These are phyloP conservation scores for Luperina nickerlii DNA, from an alignment of 2,888 invertebrate species.

Conservation along the genomic window DNA sequence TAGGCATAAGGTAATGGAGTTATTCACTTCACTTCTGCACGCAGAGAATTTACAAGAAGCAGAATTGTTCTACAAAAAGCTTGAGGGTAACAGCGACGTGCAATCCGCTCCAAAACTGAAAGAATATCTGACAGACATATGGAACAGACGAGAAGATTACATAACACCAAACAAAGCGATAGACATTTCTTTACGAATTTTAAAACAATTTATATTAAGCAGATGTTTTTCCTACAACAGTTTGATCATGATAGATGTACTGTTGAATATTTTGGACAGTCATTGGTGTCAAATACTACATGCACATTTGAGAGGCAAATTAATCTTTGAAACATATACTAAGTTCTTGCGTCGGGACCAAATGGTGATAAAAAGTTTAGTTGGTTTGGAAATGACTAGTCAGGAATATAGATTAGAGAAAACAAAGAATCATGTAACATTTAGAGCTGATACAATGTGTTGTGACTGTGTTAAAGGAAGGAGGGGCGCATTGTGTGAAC, in stretches of 20 bases:
- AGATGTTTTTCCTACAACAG: constrained; percentile 66
- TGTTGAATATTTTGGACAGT: constrained; percentile 69
- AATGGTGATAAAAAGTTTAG: constrained; percentile 17
- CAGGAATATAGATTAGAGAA: constrained; percentile 23
- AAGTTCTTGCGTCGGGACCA: constrained; percentile 41
- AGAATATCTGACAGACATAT: constrained; percentile 41
- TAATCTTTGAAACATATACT: constrained; percentile 49
- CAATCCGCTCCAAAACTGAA: constrained; percentile 31
- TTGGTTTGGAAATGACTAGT: constrained; percentile 9
- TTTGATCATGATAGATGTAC: constrained; percentile 70
- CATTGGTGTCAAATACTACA: constrained; percentile 65
- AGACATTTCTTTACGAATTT: constrained; percentile 48
- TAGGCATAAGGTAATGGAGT: constrained; percentile 42
- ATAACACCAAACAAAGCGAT: constrained; percentile 30
- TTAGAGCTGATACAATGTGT: constrained; percentile 68
- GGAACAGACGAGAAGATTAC: constrained; percentile 31
- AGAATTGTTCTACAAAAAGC: constrained; percentile 30
- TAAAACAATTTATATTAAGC: constrained; percentile 54
- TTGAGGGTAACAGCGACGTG: constrained; percentile 22
- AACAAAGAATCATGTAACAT: constrained; percentile 37
- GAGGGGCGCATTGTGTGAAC: constrained; percentile 70
- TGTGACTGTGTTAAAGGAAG: constrained; percentile 70
- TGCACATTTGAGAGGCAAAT: constrained; percentile 53
- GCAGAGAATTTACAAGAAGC: constrained; percentile 30
- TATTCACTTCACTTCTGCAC: constrained; percentile 44